A percentile compares a stretch with the other conserved stretches of the same genome.
phyloP scores from a whole-genome alignment of 2,888 invertebrate species.

The Drosophila cognata region DNA sequence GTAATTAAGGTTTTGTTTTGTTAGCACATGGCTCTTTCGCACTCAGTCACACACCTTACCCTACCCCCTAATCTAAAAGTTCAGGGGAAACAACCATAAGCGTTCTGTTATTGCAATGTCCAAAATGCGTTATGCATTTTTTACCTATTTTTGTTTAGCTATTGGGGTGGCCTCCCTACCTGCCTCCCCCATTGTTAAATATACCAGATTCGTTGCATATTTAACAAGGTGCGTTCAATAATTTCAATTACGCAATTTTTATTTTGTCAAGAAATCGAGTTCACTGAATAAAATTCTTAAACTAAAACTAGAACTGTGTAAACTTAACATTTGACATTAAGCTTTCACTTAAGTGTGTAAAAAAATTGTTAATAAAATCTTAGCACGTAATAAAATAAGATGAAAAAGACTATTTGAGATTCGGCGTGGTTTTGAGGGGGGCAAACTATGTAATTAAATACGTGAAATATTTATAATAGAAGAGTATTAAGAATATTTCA shows the following conservation, averaged over 20 bases:
- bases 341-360: background rate
- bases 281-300: background rate
- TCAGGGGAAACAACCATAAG: background rate
- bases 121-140: conserved; percentile 20
- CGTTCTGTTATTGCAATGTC: conserved; percentile 19
- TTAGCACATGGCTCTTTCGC: conserved; percentile 34
- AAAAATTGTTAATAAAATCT: background rate
- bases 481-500: background rate
- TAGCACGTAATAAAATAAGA: background rate
- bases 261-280: background rate
- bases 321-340: background rate
- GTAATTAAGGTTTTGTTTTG: conserved; percentile 51
- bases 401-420: background rate
- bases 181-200: background rate
- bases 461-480: background rate
- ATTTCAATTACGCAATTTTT: background rate
- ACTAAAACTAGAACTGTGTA: background rate
- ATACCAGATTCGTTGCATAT: conserved; percentile 11
- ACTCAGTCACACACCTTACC: background rate
- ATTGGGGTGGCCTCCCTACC: background rate
- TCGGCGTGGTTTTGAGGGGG: background rate
- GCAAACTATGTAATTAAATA: background rate
- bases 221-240: conserved; percentile 17
- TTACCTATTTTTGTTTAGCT: conserved; percentile 8
- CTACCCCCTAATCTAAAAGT: background rate